Evolutionary conservation across 2,113 vertebrate genomes (phyloP).

Genomic region (Balaeniceps rex): DNA sequence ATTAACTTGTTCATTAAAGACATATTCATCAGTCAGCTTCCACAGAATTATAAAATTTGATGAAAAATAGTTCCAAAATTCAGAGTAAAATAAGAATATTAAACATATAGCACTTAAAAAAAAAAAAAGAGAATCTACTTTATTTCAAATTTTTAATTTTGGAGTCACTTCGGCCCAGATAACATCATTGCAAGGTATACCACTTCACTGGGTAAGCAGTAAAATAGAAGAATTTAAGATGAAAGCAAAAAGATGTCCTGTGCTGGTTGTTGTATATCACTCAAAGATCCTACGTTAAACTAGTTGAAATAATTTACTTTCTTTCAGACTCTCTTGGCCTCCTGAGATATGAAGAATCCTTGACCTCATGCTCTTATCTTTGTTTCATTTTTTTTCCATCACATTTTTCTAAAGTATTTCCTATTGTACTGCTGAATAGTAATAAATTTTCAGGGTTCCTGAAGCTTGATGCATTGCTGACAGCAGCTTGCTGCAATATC

Average conservation of each 20-base stretch:
- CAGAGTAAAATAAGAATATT: background rate
- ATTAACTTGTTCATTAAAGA: background rate
- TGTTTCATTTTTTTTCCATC: background rate
- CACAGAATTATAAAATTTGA: background rate
- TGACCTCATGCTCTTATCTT: background rate
- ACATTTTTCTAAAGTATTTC: background rate
- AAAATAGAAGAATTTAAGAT: background rate
- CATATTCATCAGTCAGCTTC: background rate
- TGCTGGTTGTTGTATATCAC: background rate
- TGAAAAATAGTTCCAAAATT: background rate
- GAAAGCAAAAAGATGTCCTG: background rate
- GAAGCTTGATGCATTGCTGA: background rate
- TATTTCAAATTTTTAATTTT: background rate
- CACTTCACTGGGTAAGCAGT: background rate
- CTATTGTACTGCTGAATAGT: background rate
- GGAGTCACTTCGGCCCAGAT: background rate
- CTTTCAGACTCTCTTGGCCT: background rate
- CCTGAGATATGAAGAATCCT: background rate
- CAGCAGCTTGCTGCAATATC: background rate
- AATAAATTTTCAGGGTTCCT: background rate
- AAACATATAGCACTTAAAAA: background rate
- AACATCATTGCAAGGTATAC: background rate
- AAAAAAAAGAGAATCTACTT: background rate
- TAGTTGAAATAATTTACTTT: background rate
- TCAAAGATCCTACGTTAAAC: background rate